Evolutionary conservation across 2,113 vertebrate genomes (phyloP).

Genomic region (Syngnathoides biaculeatus): DNA sequence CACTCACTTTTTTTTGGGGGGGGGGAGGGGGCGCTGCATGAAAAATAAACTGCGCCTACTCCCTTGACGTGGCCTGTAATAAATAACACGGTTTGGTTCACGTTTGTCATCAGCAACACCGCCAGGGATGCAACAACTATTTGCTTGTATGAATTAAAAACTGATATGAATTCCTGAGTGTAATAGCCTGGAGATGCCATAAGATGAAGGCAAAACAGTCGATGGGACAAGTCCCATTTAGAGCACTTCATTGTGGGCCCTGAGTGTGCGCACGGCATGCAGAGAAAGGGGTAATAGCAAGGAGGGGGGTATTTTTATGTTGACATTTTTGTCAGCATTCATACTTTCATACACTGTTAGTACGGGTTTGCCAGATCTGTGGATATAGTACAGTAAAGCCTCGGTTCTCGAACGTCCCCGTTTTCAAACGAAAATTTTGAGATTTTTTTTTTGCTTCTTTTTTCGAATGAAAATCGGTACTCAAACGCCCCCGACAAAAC

Average conservation of each 20-base stretch:
- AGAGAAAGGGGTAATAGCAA: too few species aligned
- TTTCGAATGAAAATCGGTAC: too few species aligned
- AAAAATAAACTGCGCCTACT: not conserved
- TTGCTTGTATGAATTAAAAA: not conserved
- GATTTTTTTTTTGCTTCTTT: too few species aligned
- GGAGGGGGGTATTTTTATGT: too few species aligned
- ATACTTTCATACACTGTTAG: not conserved
- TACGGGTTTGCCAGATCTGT: not conserved
- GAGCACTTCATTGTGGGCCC: too few species aligned
- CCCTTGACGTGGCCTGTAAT: conserved; percentile 1
- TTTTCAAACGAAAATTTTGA: too few species aligned
- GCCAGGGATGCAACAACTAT: not conserved
- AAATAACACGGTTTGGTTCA: not conserved
- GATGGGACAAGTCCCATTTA: not conserved
- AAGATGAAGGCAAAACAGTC: not conserved
- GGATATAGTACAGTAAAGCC: too few species aligned
- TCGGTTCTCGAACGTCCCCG: too few species aligned
- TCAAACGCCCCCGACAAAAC: too few species aligned
- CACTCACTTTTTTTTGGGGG: not conserved
- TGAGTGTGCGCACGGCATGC: too few species aligned
- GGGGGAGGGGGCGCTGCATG: not conserved
- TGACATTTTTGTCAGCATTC: not conserved
- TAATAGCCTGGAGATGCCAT: not conserved
- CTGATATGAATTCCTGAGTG: too few species aligned
- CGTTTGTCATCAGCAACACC: not conserved